phyloP scores from a whole-genome alignment of 2,797 vertebrate genomes.

The Petrocephalus sullivani region DNA sequence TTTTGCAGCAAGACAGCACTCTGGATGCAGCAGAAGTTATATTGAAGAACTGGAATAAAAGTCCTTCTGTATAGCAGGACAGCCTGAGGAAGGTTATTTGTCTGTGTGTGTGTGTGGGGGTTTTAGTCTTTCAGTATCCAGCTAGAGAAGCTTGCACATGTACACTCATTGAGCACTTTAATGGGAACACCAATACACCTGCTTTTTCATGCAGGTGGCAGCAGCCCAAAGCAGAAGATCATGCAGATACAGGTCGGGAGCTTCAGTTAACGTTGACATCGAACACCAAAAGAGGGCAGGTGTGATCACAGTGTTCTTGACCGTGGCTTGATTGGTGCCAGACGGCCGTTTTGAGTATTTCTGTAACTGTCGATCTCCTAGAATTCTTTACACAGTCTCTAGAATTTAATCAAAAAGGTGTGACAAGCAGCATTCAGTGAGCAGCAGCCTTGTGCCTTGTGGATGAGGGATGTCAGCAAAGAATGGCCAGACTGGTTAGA shows the following conservation, averaged over 20 bases:
- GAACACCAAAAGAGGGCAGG: background rate
- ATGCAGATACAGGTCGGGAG: background rate
- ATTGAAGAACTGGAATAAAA: conserved; percentile 77
- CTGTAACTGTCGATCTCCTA: background rate
- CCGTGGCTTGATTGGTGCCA: background rate
- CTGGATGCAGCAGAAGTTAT: conserved; percentile 81
- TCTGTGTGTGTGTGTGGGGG: background rate
- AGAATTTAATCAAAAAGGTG: background rate
- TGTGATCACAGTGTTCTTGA: background rate
- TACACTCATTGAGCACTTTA: background rate
- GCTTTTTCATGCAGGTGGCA: background rate
- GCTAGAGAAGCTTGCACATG: background rate
- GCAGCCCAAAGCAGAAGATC: background rate
- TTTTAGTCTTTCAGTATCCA: background rate
- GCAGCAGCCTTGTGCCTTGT: background rate
- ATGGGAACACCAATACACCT: background rate
- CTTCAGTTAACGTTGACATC: background rate
- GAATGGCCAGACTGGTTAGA: background rate
- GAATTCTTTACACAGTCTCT: background rate
- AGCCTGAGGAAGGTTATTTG: background rate
- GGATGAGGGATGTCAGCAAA: background rate
- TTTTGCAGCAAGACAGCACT: conserved; percentile 81
- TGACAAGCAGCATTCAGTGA: background rate
- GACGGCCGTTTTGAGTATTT: background rate
- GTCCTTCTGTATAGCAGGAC: background rate